Percentiles rank a stretch among this genome's conserved stretches.
Evolutionary conservation across 2,797 vertebrate genomes (phyloP).

Genomic region (Alfaro cultratus): DNA sequence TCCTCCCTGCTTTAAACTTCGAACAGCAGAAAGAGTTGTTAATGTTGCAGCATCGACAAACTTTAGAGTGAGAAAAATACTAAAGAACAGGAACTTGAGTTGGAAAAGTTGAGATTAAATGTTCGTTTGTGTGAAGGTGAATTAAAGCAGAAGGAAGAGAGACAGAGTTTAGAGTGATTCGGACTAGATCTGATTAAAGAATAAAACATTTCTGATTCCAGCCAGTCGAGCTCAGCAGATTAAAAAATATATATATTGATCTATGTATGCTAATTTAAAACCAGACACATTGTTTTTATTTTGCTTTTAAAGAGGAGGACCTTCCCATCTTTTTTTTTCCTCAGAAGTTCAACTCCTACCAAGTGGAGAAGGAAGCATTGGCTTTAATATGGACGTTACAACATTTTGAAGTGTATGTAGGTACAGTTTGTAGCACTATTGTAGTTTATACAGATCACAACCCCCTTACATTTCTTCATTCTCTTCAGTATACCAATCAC

Average conservation of each 20-base stretch:
- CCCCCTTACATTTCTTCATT: neutral
- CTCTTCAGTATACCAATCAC: neutral
- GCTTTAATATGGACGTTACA: neutral
- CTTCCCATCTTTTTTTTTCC: neutral
- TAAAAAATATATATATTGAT: neutral
- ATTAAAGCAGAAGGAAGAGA: neutral
- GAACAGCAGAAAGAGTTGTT: neutral
- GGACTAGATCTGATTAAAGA: neutral
- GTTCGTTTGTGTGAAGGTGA: neutral
- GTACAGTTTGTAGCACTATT: neutral
- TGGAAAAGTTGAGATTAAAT: neutral
- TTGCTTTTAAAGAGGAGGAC: too few relatives aligned
- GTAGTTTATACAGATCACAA: neutral
- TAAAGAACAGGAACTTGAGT: neutral
- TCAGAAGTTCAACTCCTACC: neutral
- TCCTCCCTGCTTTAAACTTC: neutral
- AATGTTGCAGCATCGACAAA: neutral
- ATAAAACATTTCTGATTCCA: neutral
- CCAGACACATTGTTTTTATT: neutral
- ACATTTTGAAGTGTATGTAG: neutral
- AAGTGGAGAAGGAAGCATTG: neutral
- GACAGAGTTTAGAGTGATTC: neutral
- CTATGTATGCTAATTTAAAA: neutral
- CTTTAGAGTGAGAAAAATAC: neutral
- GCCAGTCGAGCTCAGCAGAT: neutral